phyloP scores from a whole-genome alignment of 2,797 vertebrate species.

The Apogon hyalosoma region DNA sequence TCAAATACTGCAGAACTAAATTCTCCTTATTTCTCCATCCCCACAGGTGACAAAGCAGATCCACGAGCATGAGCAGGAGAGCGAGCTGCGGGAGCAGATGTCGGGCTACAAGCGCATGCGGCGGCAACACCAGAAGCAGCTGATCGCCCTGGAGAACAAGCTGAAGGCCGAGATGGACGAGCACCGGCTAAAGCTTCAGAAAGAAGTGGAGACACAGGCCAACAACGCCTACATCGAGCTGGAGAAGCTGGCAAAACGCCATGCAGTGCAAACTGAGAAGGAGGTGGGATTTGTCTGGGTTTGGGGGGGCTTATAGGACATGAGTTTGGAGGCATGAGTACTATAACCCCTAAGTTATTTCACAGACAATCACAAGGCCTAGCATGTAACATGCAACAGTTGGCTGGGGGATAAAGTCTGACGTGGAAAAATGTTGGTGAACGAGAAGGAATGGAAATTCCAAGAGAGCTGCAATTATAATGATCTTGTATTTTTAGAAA shows the following conservation, averaged over 20 bases:
- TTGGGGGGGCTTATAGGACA: conserved; percentile 2
- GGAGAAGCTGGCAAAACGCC: conserved; percentile 99
- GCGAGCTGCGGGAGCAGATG: conserved; percentile 99
- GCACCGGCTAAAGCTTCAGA: conserved; percentile 99
- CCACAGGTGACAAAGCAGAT: conserved; percentile 98
- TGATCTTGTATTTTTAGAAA: not conserved
- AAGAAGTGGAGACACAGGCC: conserved; percentile 99
- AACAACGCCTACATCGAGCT: conserved; percentile 99
- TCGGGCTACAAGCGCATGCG: conserved; percentile 99
- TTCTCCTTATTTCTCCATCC: conserved; percentile 13
- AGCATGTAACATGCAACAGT: conserved; percentile 21
- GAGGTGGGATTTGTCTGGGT: conserved; percentile 85
- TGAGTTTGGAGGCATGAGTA: conserved; percentile 9
- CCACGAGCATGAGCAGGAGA: conserved; percentile 99
- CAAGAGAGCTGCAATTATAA: not conserved
- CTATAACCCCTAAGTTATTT: conserved; percentile 33
- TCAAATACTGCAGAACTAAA: accelerated
- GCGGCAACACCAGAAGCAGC: conserved; percentile 99
- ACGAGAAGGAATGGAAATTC: not conserved
- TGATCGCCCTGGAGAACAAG: conserved; percentile 99
- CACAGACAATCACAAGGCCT: conserved; percentile 25
- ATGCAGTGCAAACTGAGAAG: conserved; percentile 93
- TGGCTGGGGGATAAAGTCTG: conserved; percentile 21
- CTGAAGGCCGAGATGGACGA: conserved; percentile 99
- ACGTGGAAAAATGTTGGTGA: conserved; percentile 11